These are phyloP conservation scores for Cossypha dichroa DNA, from an alignment of 2,797 vertebrate species.

Conservation along the genomic window DNA sequence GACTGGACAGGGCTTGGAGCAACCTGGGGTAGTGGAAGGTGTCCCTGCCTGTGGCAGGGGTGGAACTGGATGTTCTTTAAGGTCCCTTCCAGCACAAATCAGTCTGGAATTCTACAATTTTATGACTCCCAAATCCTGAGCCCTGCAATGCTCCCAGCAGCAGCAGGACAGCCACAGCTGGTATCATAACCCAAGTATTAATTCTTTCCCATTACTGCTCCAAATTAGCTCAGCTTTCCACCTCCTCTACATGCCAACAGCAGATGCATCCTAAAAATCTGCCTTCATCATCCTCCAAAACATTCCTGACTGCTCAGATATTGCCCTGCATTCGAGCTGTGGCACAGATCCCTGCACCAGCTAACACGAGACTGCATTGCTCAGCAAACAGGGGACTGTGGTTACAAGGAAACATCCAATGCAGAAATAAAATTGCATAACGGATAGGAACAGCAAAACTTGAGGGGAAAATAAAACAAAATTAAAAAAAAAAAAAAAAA, in stretches of 20 bases:
- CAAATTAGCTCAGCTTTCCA: neutral
- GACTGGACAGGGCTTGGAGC: fast-evolving
- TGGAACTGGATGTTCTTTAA: neutral
- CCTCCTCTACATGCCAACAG: neutral
- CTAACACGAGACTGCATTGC: neutral
- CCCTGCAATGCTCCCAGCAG: neutral
- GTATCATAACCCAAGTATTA: neutral
- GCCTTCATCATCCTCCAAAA: neutral
- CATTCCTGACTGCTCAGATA: conserved; percentile 10
- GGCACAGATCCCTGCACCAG: neutral
- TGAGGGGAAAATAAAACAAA: neutral
- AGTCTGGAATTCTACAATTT: neutral
- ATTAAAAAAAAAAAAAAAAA: neutral
- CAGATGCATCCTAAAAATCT: neutral
- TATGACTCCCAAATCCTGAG: neutral
- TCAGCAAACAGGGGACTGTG: neutral
- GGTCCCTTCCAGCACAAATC: neutral
- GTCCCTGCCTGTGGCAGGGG: neutral
- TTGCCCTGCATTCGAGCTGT: neutral
- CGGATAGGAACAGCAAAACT: neutral
- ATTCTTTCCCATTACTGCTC: neutral
- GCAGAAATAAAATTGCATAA: neutral
- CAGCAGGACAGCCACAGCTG: fast-evolving
- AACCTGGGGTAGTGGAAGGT: fast-evolving
- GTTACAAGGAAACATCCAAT: neutral